Conservation (phyloP, 2,113 vertebrate species). For the Anarhynchus alexandrinus region DNA sequence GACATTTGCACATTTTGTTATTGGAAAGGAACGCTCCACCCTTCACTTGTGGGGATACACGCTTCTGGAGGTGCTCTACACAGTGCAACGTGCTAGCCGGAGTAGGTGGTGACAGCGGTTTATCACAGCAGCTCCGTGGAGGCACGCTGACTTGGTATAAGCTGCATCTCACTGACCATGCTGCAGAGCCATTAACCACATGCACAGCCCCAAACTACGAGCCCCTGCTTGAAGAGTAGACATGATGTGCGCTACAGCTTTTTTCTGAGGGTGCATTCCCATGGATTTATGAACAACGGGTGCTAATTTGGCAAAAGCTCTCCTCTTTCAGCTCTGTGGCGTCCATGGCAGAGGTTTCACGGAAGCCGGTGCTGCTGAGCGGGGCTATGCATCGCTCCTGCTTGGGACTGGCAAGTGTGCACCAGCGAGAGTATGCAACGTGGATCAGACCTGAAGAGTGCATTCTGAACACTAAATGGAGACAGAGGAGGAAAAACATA, state of each 20-base stretch:
- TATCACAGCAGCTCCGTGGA: background rate
- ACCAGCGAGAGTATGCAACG: fast-evolving
- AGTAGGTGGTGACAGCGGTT: fast-evolving
- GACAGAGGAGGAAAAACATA: background rate
- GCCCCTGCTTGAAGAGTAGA: fast-evolving
- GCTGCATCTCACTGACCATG: background rate
- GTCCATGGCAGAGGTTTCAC: background rate
- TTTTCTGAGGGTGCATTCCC: background rate
- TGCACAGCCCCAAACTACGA: fast-evolving
- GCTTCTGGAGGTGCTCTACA: fast-evolving
- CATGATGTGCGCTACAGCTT: fast-evolving
- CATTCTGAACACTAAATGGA: background rate
- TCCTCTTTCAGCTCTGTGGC: fast-evolving
- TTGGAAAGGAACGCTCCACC: background rate
- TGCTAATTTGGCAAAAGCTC: fast-evolving
- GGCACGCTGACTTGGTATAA: fast-evolving
- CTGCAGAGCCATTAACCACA: background rate
- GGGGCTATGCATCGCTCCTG: fast-evolving
- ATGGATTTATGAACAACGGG: fast-evolving
- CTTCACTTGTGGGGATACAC: background rate
- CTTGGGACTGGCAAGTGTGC: background rate
- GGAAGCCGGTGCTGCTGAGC: fast-evolving
- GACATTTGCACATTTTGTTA: background rate
- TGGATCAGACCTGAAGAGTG: too few relatives aligned
- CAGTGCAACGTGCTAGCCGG: fast-evolving